Conservation (phyloP, 2,113 vertebrate genomes). For the Aphyosemion australe region DNA sequence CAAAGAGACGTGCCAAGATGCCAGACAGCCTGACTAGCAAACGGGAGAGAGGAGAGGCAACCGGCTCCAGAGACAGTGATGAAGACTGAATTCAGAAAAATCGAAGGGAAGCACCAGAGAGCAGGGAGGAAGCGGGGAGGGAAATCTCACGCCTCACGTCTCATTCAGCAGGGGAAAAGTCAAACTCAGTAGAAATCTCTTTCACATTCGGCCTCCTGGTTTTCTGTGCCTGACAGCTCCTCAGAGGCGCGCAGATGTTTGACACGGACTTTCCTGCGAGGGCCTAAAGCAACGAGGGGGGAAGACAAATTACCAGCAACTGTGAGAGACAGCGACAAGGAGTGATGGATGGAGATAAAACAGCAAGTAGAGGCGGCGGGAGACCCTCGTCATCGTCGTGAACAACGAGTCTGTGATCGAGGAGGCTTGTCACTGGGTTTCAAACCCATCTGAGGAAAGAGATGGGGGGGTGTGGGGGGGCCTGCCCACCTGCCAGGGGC, state of each 20-base stretch:
- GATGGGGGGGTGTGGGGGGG: slow-evolving; percentile 8
- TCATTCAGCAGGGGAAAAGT: slow-evolving; percentile 39
- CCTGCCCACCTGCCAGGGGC: slow-evolving; percentile 62
- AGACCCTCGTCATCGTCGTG: slow-evolving; percentile 58
- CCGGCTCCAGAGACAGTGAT: slow-evolving; percentile 26
- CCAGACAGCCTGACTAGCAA: slow-evolving; percentile 56
- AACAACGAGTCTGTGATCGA: slow-evolving; percentile 66
- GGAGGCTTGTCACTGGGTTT: slow-evolving; percentile 47
- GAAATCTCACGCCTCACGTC: slow-evolving; percentile 40
- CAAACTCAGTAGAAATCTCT: slow-evolving; percentile 34
- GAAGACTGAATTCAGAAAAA: slow-evolving; percentile 46
- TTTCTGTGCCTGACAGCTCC: slow-evolving; percentile 51
- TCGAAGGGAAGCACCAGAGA: slow-evolving; percentile 24
- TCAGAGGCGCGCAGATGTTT: slow-evolving; percentile 35
- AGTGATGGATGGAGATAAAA: slow-evolving; percentile 28
- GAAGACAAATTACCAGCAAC: slow-evolving; percentile 35
- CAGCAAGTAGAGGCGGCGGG: slow-evolving; percentile 31
- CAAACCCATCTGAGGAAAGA: slow-evolving; percentile 39
- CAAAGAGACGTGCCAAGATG: slow-evolving; percentile 53
- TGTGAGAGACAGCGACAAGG: slow-evolving; percentile 22
- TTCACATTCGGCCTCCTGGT: slow-evolving; percentile 25
- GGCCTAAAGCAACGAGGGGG: slow-evolving; percentile 22
- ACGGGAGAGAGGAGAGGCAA: neutral
- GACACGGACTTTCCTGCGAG: slow-evolving; percentile 29
- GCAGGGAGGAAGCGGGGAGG: slow-evolving; percentile 7